phyloP scores from a whole-genome alignment of 2,797 vertebrate genomes.

The Odontamblyopus rebecca region DNA sequence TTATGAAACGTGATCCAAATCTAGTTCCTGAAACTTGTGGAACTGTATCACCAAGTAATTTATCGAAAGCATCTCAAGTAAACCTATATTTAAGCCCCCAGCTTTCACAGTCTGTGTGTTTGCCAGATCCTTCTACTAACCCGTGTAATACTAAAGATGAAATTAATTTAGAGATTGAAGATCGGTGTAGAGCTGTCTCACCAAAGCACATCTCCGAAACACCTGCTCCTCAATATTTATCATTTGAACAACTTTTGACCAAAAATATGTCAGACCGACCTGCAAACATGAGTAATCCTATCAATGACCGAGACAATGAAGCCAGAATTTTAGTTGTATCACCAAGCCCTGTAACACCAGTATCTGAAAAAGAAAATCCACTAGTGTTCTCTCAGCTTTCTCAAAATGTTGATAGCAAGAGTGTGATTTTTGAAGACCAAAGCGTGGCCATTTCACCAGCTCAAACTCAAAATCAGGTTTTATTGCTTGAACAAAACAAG shows the following conservation, averaged over 20 bases:
- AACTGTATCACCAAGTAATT: background rate
- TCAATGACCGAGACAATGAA: background rate
- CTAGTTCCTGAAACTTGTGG: background rate
- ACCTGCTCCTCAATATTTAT: background rate
- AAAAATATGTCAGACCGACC: background rate
- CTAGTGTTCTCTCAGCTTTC: background rate
- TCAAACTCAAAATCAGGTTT: background rate
- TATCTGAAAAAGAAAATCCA: background rate
- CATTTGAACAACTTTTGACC: background rate
- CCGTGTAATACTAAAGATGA: background rate
- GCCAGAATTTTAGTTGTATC: background rate
- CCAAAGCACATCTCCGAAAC: background rate
- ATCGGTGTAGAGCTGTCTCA: background rate
- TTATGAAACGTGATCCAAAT: background rate
- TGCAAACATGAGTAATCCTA: background rate
- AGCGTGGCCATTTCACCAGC: background rate
- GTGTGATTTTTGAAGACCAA: background rate
- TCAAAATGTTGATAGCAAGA: background rate
- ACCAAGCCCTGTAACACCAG: background rate
- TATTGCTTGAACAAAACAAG: background rate
- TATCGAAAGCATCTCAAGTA: background rate
- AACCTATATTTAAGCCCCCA: background rate
- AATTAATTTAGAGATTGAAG: background rate
- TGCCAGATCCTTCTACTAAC: background rate
- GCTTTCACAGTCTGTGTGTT: background rate